These are phyloP conservation scores for Laothoe populi DNA, from an alignment of 2,888 invertebrate species.

Conservation along the genomic window DNA sequence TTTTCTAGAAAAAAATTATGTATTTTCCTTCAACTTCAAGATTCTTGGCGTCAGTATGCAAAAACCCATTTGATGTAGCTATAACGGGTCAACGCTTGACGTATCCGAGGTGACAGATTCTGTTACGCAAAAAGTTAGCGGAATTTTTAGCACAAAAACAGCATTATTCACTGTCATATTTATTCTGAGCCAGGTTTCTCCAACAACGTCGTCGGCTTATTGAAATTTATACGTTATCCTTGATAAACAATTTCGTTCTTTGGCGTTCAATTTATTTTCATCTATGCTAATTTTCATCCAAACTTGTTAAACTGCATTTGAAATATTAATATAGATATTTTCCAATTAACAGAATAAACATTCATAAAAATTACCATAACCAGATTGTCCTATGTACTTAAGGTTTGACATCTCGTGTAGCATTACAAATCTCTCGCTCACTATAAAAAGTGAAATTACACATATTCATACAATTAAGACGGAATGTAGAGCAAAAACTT, in stretches of 20 bases:
- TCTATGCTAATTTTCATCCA: too few species aligned
- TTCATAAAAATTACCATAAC: not conserved
- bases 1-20: not conserved
- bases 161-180: constrained; percentile 1
- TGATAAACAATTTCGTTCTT: too few species aligned
- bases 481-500: constrained; percentile 18
- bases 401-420: not conserved
- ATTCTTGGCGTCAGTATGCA: constrained; percentile 18
- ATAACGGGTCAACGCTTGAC: constrained; percentile 15
- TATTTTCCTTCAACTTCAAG: constrained; percentile 8
- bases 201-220: not conserved
- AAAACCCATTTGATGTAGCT: constrained; percentile 5
- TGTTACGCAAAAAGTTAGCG: not conserved
- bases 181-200: not conserved
- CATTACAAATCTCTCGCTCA: not conserved
- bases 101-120: too few species aligned
- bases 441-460: constrained; percentile 12
- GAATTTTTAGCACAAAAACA: constrained; percentile 1
- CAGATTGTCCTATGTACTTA: not conserved
- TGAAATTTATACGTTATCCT: too few species aligned
- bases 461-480: not conserved
- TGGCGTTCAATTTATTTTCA: too few species aligned
- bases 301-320: too few species aligned
- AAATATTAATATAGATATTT: too few species aligned
- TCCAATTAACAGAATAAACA: too few species aligned